These are phyloP conservation scores for Plagodis dolabraria DNA, from an alignment of 2,888 invertebrate species.

Conservation along the genomic window DNA sequence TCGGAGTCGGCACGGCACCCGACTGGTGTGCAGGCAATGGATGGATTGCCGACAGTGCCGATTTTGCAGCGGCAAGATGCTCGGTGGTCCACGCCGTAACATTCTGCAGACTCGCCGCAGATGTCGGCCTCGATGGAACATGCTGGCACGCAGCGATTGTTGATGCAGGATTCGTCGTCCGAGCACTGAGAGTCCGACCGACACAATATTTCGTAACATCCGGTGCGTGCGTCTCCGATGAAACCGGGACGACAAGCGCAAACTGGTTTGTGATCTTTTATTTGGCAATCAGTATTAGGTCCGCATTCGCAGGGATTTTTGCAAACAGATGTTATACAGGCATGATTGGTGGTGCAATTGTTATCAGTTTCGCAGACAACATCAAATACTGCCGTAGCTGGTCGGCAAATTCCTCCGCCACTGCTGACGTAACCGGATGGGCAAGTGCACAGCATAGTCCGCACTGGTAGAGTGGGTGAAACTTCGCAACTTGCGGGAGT, in stretches of 20 bases:
- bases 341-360: conserved; percentile 91
- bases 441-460: conserved; percentile 95
- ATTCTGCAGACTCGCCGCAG: conserved; percentile 92
- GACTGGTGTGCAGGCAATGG: conserved; percentile 90
- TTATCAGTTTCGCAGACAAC: conserved; percentile 90
- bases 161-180: conserved; percentile 92
- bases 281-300: conserved; percentile 92
- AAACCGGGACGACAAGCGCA: conserved; percentile 94
- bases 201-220: conserved; percentile 91
- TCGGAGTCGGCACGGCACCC: conserved; percentile 92
- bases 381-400: conserved; percentile 86
- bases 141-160: conserved; percentile 92
- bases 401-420: conserved; percentile 92
- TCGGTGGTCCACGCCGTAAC: conserved; percentile 91
- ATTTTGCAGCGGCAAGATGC: conserved; percentile 93
- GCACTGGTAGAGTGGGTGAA: conserved; percentile 91
- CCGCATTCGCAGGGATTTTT: conserved; percentile 94
- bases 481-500: conserved; percentile 93
- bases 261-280: conserved; percentile 93
- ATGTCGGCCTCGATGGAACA: conserved; percentile 88
- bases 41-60: conserved; percentile 93
- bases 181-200: conserved; percentile 91
- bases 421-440: conserved; percentile 94
- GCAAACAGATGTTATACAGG: conserved; percentile 92
- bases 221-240: conserved; percentile 93